Evolutionary conservation across 1,140 invertebrate species (phyloP).

Genomic region (Drosophila navojoa): DNA sequence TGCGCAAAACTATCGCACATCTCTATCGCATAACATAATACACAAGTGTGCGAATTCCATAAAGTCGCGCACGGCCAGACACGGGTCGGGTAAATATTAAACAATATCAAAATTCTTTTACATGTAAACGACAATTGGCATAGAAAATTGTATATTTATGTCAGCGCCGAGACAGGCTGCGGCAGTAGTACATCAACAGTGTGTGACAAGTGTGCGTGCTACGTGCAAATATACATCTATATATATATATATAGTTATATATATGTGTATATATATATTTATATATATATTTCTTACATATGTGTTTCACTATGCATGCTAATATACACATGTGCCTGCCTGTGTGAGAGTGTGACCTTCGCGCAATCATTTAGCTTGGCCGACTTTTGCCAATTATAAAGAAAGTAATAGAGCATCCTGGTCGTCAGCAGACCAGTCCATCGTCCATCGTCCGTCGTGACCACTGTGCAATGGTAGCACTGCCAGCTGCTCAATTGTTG

Average conservation of each 20-base stretch:
- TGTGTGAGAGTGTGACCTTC: constrained; percentile 60
- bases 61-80: constrained; percentile 43
- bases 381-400: constrained; percentile 64
- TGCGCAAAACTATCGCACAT: constrained; percentile 7
- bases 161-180: constrained; percentile 25
- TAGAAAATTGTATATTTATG: constrained; percentile 35
- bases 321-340: neutral
- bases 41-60: constrained; percentile 45
- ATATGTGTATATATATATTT: too few species aligned
- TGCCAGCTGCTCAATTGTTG: constrained; percentile 6
- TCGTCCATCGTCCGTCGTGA: too few species aligned
- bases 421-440: too few species aligned
- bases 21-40: constrained; percentile 28
- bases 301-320: constrained; percentile 26
- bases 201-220: constrained; percentile 25
- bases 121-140: neutral
- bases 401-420: constrained; percentile 39
- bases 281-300: constrained; percentile 13
- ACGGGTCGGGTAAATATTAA: constrained; percentile 51
- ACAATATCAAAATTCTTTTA: constrained; percentile 23
- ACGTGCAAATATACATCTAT: neutral
- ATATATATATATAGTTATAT: too few species aligned
- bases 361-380: constrained; percentile 57
- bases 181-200: constrained; percentile 15
- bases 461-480: constrained; percentile 1